Base-by-base conservation (phyloP, 2,797 vertebrate species). In the Aselliscus stoliczkanus region DNA sequence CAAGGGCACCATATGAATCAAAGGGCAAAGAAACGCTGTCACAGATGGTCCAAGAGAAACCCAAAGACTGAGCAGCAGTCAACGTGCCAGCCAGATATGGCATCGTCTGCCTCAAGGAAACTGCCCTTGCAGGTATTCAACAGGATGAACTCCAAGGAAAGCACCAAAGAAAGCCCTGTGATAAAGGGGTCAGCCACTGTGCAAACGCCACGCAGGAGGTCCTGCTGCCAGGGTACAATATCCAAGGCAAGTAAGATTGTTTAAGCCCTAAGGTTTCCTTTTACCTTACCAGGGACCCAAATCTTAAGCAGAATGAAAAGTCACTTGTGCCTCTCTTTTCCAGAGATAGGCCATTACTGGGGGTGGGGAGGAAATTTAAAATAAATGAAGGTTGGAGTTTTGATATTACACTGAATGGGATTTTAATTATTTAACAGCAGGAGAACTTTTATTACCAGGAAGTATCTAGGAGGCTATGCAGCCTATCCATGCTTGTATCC, bases 381-480 rank as follows among this genome's bases (percentile, higher is more conserved):
- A 54, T 39, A 86, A 93, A 39, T 34, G 18, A 92, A 84, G 27
- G 6, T 50, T 62, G 44, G 47, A 37, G 10, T 58, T 95, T 88
- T 60, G 47, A 31, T 87, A 39, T 69, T 47, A 83, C 8, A 21
- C 29, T 88, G 47, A 17, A 18, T 67, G 52, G n/a, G 10, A 31
- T 88, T 83, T 88, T 90, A 93, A 85, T 92, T 83, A 93, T 69
- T 93, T 79, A 73, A 81, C 12, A 95, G 20, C 11, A 42, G 27
- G 58, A 83, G 44, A 77, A 80, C 11, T 90, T 90, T 77, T 87
- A 47, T 79, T 69, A 58, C 47, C 27, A 64, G 84, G 50, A 85
- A 90, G 47, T 87, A 47, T 76, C 62, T 67, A 89, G 76, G 60
- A 88, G 72, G 56, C 72, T 27, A 12, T 76, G 72, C 42, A 92